A percentile compares a stretch with the other conserved stretches of the same genome.
These are phyloP conservation scores for Caenorhabditis sinica DNA, from an alignment of 2,888 invertebrate species.

Conservation along the genomic window DNA sequence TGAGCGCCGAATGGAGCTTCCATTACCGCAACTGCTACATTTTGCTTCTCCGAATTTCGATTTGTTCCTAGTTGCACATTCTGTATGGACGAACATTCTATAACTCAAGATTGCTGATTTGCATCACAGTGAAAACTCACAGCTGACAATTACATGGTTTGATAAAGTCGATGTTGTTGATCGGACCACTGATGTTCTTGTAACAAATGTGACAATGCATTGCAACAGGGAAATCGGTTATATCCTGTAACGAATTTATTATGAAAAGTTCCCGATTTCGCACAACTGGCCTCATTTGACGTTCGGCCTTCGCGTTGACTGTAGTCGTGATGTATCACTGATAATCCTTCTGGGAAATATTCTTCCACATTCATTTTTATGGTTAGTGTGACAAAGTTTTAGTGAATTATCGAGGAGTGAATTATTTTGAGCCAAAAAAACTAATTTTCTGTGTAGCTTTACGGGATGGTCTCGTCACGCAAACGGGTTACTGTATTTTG, in stretches of 20 bases:
- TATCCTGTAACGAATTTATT: not conserved
- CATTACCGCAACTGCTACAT: conserved; percentile 52
- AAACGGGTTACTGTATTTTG: not conserved
- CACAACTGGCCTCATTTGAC: conserved; percentile 5
- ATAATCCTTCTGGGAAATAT: conserved; percentile 54
- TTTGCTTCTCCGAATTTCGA: conserved; percentile 41
- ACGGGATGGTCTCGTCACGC: conserved; percentile 19
- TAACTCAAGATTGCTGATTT: not conserved
- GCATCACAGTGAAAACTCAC: conserved; percentile 22
- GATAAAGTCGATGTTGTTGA: conserved; percentile 47
- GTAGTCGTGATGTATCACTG: conserved; percentile 52
- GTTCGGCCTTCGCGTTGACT: conserved; percentile 34
- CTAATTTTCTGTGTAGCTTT: not conserved
- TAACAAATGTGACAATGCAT: conserved; percentile 62
- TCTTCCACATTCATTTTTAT: conserved; percentile 48
- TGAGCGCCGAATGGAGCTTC: conserved; percentile 36
- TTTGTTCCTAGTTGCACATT: conserved; percentile 36
- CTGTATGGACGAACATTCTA: conserved; percentile 53
- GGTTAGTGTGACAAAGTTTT: conserved; percentile 17
- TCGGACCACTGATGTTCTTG: conserved; percentile 13
- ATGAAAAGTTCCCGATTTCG: too few species aligned
- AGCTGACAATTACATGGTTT: conserved; percentile 56
- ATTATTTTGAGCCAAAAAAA: not conserved
- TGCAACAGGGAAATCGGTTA: not conserved
- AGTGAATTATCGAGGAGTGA: conserved; percentile 1